Evolutionary conservation across 2,888 invertebrate genomes (phyloP).

Genomic region (Merodon equestris): DNA sequence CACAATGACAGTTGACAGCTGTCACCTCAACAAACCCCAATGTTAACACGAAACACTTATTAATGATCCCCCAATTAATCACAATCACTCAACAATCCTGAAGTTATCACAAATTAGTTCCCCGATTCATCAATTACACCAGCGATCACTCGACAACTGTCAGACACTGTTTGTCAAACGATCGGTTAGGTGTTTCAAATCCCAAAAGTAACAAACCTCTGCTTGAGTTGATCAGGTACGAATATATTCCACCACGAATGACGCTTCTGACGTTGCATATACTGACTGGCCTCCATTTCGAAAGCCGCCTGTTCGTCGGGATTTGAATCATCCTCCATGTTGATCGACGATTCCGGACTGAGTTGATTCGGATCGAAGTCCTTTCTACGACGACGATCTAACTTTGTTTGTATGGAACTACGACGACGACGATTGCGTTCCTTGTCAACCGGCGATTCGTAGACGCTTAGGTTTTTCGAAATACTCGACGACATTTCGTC

Average conservation of each 20-base stretch:
- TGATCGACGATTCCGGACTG: slow-evolving; percentile 71
- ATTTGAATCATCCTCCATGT: slow-evolving; percentile 72
- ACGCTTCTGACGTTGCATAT: slow-evolving; percentile 82
- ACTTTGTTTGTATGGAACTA: slow-evolving; percentile 77
- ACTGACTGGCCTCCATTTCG: slow-evolving; percentile 70
- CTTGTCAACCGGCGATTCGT: slow-evolving; percentile 71
- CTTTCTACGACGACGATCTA: slow-evolving; percentile 78
- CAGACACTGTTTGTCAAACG: slow-evolving; percentile 3
- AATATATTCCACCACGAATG: slow-evolving; percentile 95
- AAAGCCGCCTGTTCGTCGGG: slow-evolving; percentile 62
- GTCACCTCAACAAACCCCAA: slow-evolving; percentile 5
- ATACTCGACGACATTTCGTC: slow-evolving; percentile 69
- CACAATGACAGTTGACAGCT: not conserved
- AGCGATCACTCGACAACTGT: not conserved
- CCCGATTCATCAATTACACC: slow-evolving; percentile 2
- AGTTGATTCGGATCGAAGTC: slow-evolving; percentile 75
- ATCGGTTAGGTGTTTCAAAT: not conserved
- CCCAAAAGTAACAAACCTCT: slow-evolving; percentile 80
- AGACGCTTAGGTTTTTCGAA: slow-evolving; percentile 48
- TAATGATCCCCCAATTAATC: slow-evolving; percentile 27
- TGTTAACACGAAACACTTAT: slow-evolving; percentile 20
- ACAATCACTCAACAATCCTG: slow-evolving; percentile 28
- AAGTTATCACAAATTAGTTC: slow-evolving; percentile 1
- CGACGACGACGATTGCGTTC: slow-evolving; percentile 78
- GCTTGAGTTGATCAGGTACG: slow-evolving; percentile 86